Percentiles rank a stretch among this genome's conserved stretches.
phyloP scores from a whole-genome alignment of 2,888 invertebrate genomes.

The Globia sparganii region DNA sequence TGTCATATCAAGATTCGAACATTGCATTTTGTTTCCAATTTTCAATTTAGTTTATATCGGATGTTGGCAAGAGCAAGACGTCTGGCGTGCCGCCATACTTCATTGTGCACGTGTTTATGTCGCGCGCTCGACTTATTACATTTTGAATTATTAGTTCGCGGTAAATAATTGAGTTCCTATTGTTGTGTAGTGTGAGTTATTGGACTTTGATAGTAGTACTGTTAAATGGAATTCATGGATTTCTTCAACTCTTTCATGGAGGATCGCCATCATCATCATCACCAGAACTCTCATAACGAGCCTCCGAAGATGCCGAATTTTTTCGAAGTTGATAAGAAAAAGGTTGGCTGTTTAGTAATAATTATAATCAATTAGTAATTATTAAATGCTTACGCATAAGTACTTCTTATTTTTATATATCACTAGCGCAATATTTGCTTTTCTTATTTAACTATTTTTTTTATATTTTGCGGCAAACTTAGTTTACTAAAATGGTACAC shows the following conservation, averaged over 20 bases:
- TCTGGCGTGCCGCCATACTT: constrained; percentile 84
- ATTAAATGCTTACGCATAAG: neutral
- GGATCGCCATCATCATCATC: constrained; percentile 72
- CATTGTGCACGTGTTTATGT: constrained; percentile 82
- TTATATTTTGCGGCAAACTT: neutral
- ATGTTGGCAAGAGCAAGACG: constrained; percentile 88
- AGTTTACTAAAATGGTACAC: neutral
- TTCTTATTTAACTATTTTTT: too few species aligned
- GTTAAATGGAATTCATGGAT: constrained; percentile 86
- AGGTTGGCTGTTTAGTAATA: constrained; percentile 73
- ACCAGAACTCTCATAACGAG: constrained; percentile 77
- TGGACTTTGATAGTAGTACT: constrained; percentile 65
- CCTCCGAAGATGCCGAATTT: constrained; percentile 87
- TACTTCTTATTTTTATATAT: too few species aligned
- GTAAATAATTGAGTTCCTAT: constrained; percentile 66
- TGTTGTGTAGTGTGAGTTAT: constrained; percentile 73
- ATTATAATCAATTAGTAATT: constrained; percentile 3
- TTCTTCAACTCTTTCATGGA: constrained; percentile 84
- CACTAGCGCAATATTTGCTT: neutral
- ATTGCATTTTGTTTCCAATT: constrained; percentile 90
- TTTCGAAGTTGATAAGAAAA: constrained; percentile 87
- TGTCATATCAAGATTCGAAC: constrained; percentile 90
- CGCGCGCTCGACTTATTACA: constrained; percentile 72
- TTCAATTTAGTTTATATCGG: constrained; percentile 90
- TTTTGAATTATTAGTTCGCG: constrained; percentile 72